Percentiles rank a stretch among this genome's conserved stretches.
phyloP scores from a whole-genome alignment of 1,140 invertebrate species.

The Argopecten irradians region DNA sequence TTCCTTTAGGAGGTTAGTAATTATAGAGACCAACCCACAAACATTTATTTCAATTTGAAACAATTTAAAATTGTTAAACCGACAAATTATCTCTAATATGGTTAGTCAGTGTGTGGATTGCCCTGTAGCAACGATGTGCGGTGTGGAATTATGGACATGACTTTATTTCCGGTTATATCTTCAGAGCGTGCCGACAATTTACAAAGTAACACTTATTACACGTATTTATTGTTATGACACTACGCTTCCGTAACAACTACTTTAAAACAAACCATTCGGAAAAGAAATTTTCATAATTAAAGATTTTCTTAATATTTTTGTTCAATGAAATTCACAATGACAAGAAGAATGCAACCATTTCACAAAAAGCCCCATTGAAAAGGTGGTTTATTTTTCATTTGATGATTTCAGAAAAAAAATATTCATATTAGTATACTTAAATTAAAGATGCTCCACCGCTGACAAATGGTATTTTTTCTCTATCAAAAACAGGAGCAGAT shows the following conservation, averaged over 20 bases:
- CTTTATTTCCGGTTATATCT: background rate
- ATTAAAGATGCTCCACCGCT: too few species aligned
- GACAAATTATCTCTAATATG: background rate
- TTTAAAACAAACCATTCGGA: background rate
- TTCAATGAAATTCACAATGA: background rate
- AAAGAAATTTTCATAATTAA: background rate
- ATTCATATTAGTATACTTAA: too few species aligned
- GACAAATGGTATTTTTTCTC: too few species aligned
- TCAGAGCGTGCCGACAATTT: background rate
- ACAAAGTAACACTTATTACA: background rate
- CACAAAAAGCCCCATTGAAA: too few species aligned
- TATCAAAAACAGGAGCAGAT: too few species aligned
- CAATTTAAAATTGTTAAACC: conserved; percentile 23
- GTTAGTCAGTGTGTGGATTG: background rate
- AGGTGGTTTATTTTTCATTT: too few species aligned
- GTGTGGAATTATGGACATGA: background rate
- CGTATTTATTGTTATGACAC: background rate
- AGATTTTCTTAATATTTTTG: background rate
- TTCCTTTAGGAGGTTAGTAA: background rate
- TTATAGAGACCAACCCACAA: conserved; percentile 7
- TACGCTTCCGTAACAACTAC: background rate
- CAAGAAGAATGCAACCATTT: too few species aligned
- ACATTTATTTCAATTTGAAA: conserved; percentile 23
- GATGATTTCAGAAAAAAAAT: too few species aligned
- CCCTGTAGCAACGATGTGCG: background rate